Percentiles rank a stretch among this genome's conserved stretches.
These are phyloP conservation scores for Sycophila texana DNA, from an alignment of 2,888 invertebrate genomes.

Conservation along the genomic window DNA sequence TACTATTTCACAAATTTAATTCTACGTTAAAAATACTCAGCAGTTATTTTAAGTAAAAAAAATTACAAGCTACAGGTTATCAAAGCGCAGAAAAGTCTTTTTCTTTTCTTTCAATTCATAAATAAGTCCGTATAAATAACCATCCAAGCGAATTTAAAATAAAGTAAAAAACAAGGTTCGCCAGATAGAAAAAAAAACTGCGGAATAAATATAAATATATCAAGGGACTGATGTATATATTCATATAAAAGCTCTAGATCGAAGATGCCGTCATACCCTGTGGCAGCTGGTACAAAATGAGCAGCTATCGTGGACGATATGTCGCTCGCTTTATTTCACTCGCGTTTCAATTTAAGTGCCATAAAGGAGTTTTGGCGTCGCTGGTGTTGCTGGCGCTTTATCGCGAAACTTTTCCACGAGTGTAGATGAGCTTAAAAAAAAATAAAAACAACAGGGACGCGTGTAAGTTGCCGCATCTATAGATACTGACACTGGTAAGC, in stretches of 20 bases:
- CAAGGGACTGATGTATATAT: neutral
- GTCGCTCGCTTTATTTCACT: slow-evolving; percentile 61
- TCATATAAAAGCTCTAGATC: neutral
- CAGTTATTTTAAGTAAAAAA: too few relatives aligned
- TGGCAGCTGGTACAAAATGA: slow-evolving; percentile 39
- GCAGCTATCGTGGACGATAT: slow-evolving; percentile 23
- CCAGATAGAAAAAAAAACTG: neutral
- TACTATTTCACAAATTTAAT: too few relatives aligned
- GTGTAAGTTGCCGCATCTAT: too few relatives aligned
- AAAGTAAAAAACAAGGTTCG: neutral
- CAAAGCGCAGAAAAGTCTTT: too few relatives aligned
- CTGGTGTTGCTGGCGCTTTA: slow-evolving; percentile 56
- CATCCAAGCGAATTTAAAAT: neutral
- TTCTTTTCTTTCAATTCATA: neutral
- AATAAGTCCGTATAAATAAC: neutral
- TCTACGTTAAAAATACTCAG: too few relatives aligned
- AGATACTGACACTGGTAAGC: neutral
- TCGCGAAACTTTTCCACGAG: slow-evolving; percentile 62
- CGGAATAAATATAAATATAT: neutral
- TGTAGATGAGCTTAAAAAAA: slow-evolving; percentile 16
- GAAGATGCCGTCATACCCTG: neutral
- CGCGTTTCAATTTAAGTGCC: slow-evolving; percentile 65
- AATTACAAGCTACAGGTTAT: too few relatives aligned
- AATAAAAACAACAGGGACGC: neutral
- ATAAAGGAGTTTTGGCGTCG: slow-evolving; percentile 61